Base-by-base conservation (phyloP, 2,797 vertebrate species). In the Momotus momota region DNA sequence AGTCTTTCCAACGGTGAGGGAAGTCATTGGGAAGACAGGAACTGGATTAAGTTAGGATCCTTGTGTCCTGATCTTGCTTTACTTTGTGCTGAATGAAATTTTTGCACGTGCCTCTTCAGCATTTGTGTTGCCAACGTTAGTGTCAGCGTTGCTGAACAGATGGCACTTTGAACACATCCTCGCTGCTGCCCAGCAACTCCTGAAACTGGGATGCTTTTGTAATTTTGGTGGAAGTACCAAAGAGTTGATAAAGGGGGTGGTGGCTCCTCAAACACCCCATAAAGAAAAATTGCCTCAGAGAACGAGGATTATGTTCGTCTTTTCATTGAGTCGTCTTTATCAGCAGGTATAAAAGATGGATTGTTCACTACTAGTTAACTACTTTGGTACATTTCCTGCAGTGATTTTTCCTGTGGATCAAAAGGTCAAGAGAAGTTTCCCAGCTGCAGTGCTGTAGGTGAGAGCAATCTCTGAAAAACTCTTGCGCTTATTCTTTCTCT, bases 1-100 rank as follows among this genome's bases (percentile, higher is more conserved):
- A 91, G 79, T 54, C 66, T 93, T 94, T 85, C 78, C 86, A 57
- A 4, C 91, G 69, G 84, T 75, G 69, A 81, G 62, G 26, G 66
- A 93, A 93, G 77, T 55, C 69, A 79, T 13, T 86, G 77, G 81
- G 80, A 95, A 95, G 71, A 67, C 60, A 64, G 58, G 40, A 93
- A 85, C 60, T 82, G 83, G 90, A 89, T 80, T 86, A 61, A 80
- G 86, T 92, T 80, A 29, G 55, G 70, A 62, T 65, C 49, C 19
- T 52, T 78, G 57, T 60, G 54, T 71, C n/a, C 70, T 84, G 52
- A 6, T 90, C 84, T 89, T 65, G 64, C 40, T 51, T 82, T 81
- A 43, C 82, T 78, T 93, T 51, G 35, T 20, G 49, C 13, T 79
- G 86, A 86, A 82, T 29, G 46, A 90, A 74, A 27, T 65, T 79